A percentile compares a stretch with the other conserved stretches of the same genome.
These are phyloP conservation scores for Leptodactylus fallax DNA, from an alignment of 2,797 vertebrate species.

Conservation along the genomic window DNA sequence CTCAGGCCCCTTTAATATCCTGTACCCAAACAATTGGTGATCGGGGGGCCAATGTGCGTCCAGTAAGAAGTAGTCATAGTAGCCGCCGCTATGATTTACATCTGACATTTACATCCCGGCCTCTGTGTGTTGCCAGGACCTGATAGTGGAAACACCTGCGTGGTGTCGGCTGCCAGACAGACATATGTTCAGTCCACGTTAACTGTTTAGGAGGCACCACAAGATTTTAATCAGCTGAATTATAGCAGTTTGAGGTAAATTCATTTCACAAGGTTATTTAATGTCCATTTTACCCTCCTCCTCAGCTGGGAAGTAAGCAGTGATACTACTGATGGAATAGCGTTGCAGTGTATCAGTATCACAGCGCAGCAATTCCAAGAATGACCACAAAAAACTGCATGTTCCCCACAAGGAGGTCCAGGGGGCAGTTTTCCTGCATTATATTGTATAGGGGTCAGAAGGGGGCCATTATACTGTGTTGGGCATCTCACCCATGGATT, in stretches of 20 bases:
- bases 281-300: constrained; percentile 1
- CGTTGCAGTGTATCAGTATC: not conserved
- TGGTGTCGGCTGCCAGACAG: not conserved
- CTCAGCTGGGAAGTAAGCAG: not conserved
- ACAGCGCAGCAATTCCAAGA: not conserved
- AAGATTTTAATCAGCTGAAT: constrained; percentile 32
- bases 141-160: not conserved
- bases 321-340: not conserved
- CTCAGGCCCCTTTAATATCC: too few relatives aligned
- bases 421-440: too few relatives aligned
- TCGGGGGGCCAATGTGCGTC: too few relatives aligned
- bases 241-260: constrained; percentile 3
- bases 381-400: too few relatives aligned
- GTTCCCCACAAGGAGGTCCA: too few relatives aligned
- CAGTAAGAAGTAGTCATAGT: too few relatives aligned
- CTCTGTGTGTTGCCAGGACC: not conserved
- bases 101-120: not conserved
- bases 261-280: constrained; percentile 1
- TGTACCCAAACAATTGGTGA: too few relatives aligned
- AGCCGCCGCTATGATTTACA: too few relatives aligned
- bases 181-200: constrained; percentile 19
- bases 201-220: not conserved
- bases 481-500: too few relatives aligned
- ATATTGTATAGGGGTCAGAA: too few relatives aligned
- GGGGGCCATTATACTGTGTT: too few relatives aligned